These are phyloP conservation scores for Lipophrys pholis DNA, from an alignment of 2,113 vertebrate genomes.

Conservation along the genomic window DNA sequence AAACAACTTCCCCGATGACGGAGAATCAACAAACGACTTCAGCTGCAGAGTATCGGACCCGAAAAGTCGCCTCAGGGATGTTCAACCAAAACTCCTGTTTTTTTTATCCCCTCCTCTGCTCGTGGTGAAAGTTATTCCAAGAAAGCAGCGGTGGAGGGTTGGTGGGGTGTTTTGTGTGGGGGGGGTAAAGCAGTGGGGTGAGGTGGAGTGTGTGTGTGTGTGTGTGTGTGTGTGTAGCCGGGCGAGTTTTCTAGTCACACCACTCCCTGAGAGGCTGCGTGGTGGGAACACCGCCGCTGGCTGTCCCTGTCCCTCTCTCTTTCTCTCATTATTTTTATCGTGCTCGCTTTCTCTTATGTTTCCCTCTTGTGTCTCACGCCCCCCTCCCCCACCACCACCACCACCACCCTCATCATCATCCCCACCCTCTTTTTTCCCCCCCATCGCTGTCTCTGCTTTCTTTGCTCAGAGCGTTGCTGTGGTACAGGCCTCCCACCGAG, in stretches of 20 bases:
- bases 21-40: conserved; percentile 30
- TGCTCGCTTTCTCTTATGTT: conserved; percentile 64
- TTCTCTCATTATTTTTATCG: conserved; percentile 74
- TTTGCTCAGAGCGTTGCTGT: conserved; percentile 70
- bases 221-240: conserved; percentile 33
- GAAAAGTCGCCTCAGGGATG: conserved; percentile 45
- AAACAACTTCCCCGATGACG: conserved; percentile 32
- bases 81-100: conserved; percentile 47
- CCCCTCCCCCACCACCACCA: conserved; percentile 61
- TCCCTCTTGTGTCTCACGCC: conserved; percentile 65
- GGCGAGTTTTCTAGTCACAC: conserved; percentile 68
- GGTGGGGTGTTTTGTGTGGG: conserved; percentile 19
- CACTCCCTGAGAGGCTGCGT: conserved; percentile 74
- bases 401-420: too few species aligned
- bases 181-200: too few species aligned
- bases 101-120: conserved; percentile 16
- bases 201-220: background rate
- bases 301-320: conserved; percentile 70
- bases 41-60: conserved; percentile 30
- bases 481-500: conserved; percentile 72
- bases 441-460: conserved; percentile 63
- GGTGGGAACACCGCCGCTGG: conserved; percentile 77
- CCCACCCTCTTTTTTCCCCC: conserved; percentile 28
- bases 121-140: conserved; percentile 47
- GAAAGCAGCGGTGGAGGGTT: conserved; percentile 26